Conservation (phyloP, 2,888 invertebrate genomes). For the Lithophane socia region DNA sequence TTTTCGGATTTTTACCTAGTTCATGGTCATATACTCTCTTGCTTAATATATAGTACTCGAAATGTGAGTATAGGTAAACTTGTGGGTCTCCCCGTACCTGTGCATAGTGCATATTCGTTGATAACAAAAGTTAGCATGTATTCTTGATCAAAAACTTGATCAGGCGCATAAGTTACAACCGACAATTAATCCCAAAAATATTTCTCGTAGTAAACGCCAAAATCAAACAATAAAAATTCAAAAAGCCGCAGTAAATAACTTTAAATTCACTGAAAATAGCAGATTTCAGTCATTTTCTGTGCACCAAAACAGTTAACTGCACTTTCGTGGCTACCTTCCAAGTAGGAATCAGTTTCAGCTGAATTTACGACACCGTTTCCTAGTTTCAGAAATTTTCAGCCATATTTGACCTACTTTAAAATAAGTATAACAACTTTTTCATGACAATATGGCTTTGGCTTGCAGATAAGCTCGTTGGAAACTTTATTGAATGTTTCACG, state of each 20-base stretch:
- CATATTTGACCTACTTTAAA: slow-evolving; percentile 47
- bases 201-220: not conserved
- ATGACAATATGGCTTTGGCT: slow-evolving; percentile 5
- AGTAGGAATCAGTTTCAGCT: slow-evolving; percentile 38
- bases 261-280: slow-evolving; percentile 26
- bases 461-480: not conserved
- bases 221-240: not conserved
- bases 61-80: not conserved
- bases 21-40: not conserved
- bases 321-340: slow-evolving; percentile 55
- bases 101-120: not conserved
- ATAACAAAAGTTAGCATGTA: not conserved
- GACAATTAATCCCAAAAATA: not conserved
- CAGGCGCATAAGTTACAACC: not conserved
- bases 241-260: slow-evolving; percentile 36
- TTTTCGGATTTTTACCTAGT: not conserved
- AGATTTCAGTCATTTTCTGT: slow-evolving; percentile 39
- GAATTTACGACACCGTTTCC: slow-evolving; percentile 48
- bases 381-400: slow-evolving; percentile 25
- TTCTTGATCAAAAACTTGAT: not conserved
- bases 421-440: slow-evolving; percentile 13
- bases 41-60: not conserved
- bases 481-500: not conserved
- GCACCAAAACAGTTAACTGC: slow-evolving; percentile 41
- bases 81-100: too few species aligned